Conservation (phyloP, 1,140 invertebrate species). For the Archivesica marissinica region DNA sequence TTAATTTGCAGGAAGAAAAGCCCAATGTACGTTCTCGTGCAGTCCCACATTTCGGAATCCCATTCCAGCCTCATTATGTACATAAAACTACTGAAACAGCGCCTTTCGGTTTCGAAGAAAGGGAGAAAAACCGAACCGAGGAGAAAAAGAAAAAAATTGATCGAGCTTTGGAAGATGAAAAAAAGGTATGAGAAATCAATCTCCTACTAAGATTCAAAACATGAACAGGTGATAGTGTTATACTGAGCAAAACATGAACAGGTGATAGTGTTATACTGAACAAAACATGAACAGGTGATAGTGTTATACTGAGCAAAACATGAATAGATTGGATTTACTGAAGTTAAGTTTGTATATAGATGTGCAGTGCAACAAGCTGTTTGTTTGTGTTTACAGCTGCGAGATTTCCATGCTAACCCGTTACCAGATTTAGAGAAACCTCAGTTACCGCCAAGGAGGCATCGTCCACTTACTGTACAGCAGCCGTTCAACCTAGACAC, state of each 20-base stretch:
- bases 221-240: too few species aligned
- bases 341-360: too few species aligned
- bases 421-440: conserved; percentile 71
- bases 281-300: too few species aligned
- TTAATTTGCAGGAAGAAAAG: conserved; percentile 51
- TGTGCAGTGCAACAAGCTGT: too few species aligned
- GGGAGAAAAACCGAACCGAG: conserved; percentile 83
- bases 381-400: conserved; percentile 68
- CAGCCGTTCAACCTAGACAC: conserved; percentile 83
- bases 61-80: conserved; percentile 79
- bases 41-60: conserved; percentile 77
- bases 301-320: too few species aligned
- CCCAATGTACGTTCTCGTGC: conserved; percentile 65
- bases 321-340: too few species aligned
- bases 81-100: conserved; percentile 77
- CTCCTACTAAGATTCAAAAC: too few species aligned
- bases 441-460: conserved; percentile 80
- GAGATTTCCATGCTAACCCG: conserved; percentile 81
- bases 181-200: conserved; percentile 75
- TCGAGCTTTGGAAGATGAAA: conserved; percentile 79
- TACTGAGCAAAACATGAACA: too few species aligned
- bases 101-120: conserved; percentile 86
- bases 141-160: conserved; percentile 86
- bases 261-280: too few species aligned
- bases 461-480: conserved; percentile 75